phyloP scores from a whole-genome alignment of 1,140 invertebrate species.

The Nautilus pompilius region DNA sequence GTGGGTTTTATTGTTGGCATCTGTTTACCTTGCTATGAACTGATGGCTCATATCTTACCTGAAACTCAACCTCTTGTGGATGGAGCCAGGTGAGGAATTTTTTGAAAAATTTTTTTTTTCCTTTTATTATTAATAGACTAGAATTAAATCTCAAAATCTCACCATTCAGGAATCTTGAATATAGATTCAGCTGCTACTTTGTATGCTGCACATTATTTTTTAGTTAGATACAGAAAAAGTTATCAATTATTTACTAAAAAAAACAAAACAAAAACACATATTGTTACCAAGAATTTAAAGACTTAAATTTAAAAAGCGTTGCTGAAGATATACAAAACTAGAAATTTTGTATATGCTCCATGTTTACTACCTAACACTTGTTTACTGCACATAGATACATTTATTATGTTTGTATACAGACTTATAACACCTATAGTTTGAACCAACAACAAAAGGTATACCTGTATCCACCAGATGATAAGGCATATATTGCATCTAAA shows the following conservation, averaged over 20 bases:
- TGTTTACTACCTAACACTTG: too few relatives aligned
- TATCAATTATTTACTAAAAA: not conserved
- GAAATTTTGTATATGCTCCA: too few relatives aligned
- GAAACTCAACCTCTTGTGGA: constrained; percentile 69
- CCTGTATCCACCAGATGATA: too few relatives aligned
- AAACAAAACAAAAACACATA: not conserved
- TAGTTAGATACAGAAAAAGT: not conserved
- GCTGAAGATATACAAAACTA: too few relatives aligned
- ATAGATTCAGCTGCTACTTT: not conserved
- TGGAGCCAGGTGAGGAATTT: constrained; percentile 60
- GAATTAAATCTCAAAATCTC: too few relatives aligned
- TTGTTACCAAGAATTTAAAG: not conserved
- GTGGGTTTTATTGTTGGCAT: constrained; percentile 77
- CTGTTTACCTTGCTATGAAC: constrained; percentile 76
- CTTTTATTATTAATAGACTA: not conserved
- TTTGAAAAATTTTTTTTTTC: not conserved
- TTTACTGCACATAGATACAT: too few relatives aligned
- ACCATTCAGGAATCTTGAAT: not conserved
- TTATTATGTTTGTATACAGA: too few relatives aligned
- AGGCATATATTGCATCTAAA: too few relatives aligned
- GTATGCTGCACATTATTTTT: not conserved
- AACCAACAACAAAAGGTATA: too few relatives aligned
- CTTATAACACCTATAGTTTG: too few relatives aligned
- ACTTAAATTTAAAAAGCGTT: not conserved
- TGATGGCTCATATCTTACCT: constrained; percentile 68